Evolutionary conservation across 2,888 invertebrate genomes (phyloP).

Genomic region (Muscina levida): DNA sequence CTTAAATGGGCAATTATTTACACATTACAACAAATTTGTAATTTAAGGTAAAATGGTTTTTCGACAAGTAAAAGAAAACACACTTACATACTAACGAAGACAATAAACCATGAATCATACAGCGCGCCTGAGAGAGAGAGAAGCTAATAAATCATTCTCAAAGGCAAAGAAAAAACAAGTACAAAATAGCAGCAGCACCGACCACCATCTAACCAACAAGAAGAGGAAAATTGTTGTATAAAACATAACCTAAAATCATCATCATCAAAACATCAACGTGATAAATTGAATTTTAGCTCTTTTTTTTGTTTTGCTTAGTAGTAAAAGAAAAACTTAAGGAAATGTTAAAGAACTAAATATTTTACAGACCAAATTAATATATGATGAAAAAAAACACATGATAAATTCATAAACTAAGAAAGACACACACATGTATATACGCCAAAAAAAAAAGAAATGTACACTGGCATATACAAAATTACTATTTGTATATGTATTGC

Average conservation of each 20-base stretch:
- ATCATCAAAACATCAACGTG: slow-evolving; percentile 11
- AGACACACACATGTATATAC: neutral
- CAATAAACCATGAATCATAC: slow-evolving; percentile 24
- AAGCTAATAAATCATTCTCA: slow-evolving; percentile 28
- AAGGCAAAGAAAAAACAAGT: neutral
- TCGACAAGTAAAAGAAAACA: neutral
- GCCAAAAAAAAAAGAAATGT: neutral
- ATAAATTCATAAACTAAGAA: neutral
- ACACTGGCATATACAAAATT: neutral
- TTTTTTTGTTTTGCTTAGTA: too few relatives aligned
- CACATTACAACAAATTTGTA: slow-evolving; percentile 18
- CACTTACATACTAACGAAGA: neutral
- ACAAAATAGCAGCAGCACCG: neutral
- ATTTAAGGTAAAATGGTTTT: neutral
- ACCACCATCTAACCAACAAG: neutral
- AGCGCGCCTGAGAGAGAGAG: neutral
- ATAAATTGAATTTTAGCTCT: too few relatives aligned
- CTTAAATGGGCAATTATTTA: neutral
- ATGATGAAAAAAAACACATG: slow-evolving; percentile 8
- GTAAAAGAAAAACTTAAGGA: slow-evolving; percentile 24
- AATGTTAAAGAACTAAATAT: slow-evolving; percentile 29
- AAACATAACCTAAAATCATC: slow-evolving; percentile 8
- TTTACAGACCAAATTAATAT: neutral
- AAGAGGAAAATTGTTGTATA: neutral
- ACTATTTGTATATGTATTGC: too few relatives aligned